Conservation (phyloP, 30 jellyfish, hydroid and myxozoan genomes). For the Turritopsis dohrnii region DNA sequence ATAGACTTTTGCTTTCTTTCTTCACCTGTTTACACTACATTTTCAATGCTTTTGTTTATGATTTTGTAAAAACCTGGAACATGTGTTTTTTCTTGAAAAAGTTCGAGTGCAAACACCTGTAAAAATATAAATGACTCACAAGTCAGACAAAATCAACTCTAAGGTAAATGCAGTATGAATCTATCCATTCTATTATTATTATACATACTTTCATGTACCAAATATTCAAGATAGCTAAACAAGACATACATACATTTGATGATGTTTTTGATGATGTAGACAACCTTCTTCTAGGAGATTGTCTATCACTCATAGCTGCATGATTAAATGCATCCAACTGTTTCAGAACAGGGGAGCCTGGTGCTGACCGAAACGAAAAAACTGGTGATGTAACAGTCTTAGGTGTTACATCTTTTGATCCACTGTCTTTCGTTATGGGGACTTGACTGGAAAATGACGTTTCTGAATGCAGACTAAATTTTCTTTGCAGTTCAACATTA, state of each 20-base stretch:
- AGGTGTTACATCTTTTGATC: neutral
- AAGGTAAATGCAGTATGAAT: no score
- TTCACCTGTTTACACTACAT: no score
- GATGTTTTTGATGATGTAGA: neutral
- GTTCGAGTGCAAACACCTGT: no score
- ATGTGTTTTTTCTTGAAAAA: no score
- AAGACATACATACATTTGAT: neutral
- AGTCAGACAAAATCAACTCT: no score
- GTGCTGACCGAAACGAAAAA: neutral
- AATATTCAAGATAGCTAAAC: neutral
- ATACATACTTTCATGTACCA: neutral
- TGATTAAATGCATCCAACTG: slow-evolving; percentile 13
- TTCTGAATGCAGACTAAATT: neutral
- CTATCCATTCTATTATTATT: no score
- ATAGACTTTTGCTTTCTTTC: no score
- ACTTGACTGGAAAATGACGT: neutral
- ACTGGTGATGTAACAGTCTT: neutral
- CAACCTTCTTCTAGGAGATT: neutral
- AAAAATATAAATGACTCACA: no score
- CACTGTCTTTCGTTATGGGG: neutral
- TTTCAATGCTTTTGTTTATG: no score
- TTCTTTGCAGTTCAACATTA: neutral
- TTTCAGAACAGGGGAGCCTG: slow-evolving; percentile 36
- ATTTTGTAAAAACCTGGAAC: no score
- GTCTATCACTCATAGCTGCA: slow-evolving; percentile 4